Evolutionary conservation across 2,888 invertebrate species (phyloP), one percentile per base, ranked within the genome.

Genomic region (Caenorhabditis becei): DNA sequence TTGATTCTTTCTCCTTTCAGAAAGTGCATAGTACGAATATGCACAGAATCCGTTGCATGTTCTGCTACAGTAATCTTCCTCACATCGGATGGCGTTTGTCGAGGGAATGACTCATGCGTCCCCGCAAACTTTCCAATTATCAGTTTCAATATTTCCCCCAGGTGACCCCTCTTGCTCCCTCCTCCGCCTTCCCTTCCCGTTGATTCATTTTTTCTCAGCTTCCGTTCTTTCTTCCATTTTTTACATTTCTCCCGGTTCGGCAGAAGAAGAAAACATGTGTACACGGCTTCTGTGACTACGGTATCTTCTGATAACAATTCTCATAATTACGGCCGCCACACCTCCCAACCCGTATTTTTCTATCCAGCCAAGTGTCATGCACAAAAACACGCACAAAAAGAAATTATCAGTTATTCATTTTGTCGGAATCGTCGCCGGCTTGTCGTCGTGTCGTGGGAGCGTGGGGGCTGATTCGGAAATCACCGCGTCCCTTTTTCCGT

Each of bases 381-480:
- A 67, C 24, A 67, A 67, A 67, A 69, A 69, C 56, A 58, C 58
- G 35, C 53, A 32, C 41, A 58, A 59, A 58, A 47, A 67, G 35
- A 69, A 69, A 70, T 70, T 70, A 70, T 70, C 61, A 61, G 70
- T 70, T 70, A 70, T 70, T 70, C 70, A 70, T 24, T 70, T 53
- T 51, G 23, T 66, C 56, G 56, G 44, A 56, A 54, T 54, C 26
- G 44, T 59, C 59, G 37, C 41, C 35, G n/a, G n/a, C n/a, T n/a
- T n/a, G 58, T 58, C 47, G 20, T 47, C 28, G 47, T 63, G 47
- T 65, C 51, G 65, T 65, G 65, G 65, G 65, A 65, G 51, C 1
- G 44, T 24, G 61, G 16, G 14, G 23, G 41, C 62, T 16, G 24
- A 49, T 26, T 51, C 49, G 28, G 11, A 1, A 32, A 41, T 49